These are phyloP conservation scores for Delphinus delphis DNA, from an alignment of 2,113 vertebrate genomes.

Conservation along the genomic window DNA sequence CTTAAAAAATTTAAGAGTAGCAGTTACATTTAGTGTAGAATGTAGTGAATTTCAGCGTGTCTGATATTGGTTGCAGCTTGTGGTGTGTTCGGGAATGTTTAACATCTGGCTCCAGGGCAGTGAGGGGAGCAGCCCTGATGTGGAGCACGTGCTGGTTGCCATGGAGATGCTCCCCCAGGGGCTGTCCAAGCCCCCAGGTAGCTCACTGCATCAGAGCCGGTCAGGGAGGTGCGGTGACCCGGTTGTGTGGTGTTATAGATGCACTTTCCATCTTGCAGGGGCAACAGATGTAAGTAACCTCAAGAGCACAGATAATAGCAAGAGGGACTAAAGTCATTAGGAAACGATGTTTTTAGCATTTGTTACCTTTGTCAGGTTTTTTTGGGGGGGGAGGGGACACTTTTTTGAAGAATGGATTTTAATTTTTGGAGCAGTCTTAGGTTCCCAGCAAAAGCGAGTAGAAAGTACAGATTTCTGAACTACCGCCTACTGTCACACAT, in stretches of 20 bases:
- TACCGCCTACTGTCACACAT: background rate
- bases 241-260: rapidly evolving
- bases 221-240: background rate
- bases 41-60: background rate
- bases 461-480: background rate
- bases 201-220: background rate
- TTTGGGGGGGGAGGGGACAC: too few relatives aligned
- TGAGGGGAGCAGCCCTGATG: background rate
- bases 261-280: background rate
- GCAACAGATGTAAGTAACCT: too few relatives aligned
- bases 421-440: background rate
- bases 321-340: background rate
- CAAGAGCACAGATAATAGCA: too few relatives aligned
- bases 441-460: background rate
- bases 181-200: background rate
- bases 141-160: too few relatives aligned
- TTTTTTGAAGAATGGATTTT: background rate
- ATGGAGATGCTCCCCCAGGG: background rate
- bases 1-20: background rate
- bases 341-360: background rate
- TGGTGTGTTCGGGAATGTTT: background rate
- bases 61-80: background rate
- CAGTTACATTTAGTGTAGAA: background rate
- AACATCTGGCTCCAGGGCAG: background rate
- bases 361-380: background rate